These are phyloP conservation scores for Chaenogobius annularis DNA, from an alignment of 2,113 vertebrate species.

Conservation along the genomic window DNA sequence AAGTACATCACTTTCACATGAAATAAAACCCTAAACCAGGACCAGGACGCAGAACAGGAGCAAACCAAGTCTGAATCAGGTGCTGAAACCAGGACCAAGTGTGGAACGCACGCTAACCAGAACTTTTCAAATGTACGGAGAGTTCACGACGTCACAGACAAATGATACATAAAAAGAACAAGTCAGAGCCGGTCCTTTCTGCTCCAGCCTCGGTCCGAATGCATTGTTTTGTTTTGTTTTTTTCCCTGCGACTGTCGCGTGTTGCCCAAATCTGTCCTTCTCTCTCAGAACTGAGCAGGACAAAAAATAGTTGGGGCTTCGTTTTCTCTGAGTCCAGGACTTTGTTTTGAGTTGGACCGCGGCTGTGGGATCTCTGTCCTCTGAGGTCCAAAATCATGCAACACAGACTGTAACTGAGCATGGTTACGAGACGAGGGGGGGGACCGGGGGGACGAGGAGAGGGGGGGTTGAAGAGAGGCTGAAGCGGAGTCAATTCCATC, in stretches of 20 bases:
- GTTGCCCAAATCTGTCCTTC: constrained; percentile 13
- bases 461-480: not conserved
- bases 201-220: not conserved
- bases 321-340: constrained; percentile 39
- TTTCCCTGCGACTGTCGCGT: constrained; percentile 28
- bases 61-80: too few relatives aligned
- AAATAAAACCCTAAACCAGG: too few relatives aligned
- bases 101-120: too few relatives aligned
- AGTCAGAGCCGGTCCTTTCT: constrained; percentile 14
- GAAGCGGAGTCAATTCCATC: not conserved
- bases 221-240: constrained; percentile 45
- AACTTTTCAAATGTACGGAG: too few relatives aligned
- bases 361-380: constrained; percentile 43
- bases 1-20: too few relatives aligned
- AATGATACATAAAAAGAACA: too few relatives aligned
- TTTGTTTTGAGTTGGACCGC: constrained; percentile 59
- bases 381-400: constrained; percentile 15
- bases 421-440: not conserved
- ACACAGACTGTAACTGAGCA: constrained; percentile 5
- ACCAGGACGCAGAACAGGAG: too few relatives aligned
- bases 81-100: too few relatives aligned
- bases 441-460: not conserved
- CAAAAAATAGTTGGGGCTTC: constrained; percentile 52
- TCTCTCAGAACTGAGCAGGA: constrained; percentile 9
- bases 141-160: too few relatives aligned